Evolutionary conservation across 2,888 invertebrate genomes (phyloP), one percentile per base, ranked within the genome.

Genomic region (Tanytarsus gracilentus): DNA sequence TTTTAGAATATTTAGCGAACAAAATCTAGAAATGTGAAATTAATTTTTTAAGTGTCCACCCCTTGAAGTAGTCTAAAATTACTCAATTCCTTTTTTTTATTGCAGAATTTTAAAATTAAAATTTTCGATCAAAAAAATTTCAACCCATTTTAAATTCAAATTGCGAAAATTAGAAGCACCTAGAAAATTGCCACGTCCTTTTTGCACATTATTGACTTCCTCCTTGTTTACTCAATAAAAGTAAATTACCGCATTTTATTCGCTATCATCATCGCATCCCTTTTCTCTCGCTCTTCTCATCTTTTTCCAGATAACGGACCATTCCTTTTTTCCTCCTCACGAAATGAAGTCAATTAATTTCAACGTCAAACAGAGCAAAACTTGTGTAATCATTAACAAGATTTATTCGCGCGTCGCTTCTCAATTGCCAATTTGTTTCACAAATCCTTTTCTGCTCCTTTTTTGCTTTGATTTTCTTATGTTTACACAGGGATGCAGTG

Each of bases 381-480:
- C 33, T 40, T 55, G 39, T n/a, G n/a, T 55, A 36, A 55, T 55
- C 55, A 55, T 55, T 55, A 55, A 55, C 40, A 40, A 55, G 55
- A 55, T 55, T 55, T 55, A 39, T 36, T 40, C 40, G 33, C 14
- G 7, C 30, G 51, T 16, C 18, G 25, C 18, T 51, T 25, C 18
- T 30, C 51, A 51, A 51, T 51, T 51, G 51, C 29, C 51, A 55
- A 55, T 55, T 55, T 55, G 55, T 55, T 55, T 55, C 33, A 33
- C 18, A 40, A 40, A 55, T 55, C 55, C 55, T 55, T 55, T 52
- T 52, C 18, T 11, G 16, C 16, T 36, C 29, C 52, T 29, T 18
- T 7, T 2, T 21, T 39, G 26, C 27, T 33, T 25, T 33, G 55
- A 55, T 40, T 52, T 52, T 18, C 36, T 16, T 30, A n/a, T 3